Evolutionary conservation across 2,113 vertebrate genomes (phyloP), one percentile per base, ranked within the genome.

Genomic region (Planiliza haematocheilus): DNA sequence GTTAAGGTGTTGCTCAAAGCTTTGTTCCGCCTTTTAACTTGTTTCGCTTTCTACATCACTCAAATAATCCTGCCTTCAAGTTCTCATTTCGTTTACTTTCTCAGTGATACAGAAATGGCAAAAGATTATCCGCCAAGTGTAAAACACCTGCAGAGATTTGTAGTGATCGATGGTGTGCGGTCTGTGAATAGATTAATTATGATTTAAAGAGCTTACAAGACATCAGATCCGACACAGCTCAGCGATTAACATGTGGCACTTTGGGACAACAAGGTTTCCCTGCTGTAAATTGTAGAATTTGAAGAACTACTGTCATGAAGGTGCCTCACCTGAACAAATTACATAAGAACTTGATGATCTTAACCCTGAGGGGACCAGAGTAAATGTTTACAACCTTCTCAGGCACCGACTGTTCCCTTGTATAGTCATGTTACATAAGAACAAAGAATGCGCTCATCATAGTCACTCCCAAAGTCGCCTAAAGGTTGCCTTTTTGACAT

Each of bases 371-470:
- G 78, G 52, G 78, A 56, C 51, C 38, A 2, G 1, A 55, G 64
- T 57, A 79, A 68, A 72, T 38, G 50, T 83, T 83, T 68, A 74
- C 55, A 46, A 57, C 0, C 17, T 18, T 37, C 38, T 39, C 30
- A 39, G 48, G 51, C 30, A 61, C 59, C 50, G 49, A 71, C 65
- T 10, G 51, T 60, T 64, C n/a, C 58, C 70, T 78, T 85, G 79
- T 72, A 83, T 70, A 61, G 56, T 12, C 20, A 8, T 16, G 80
- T 81, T 83, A 48, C 70, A 79, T 85, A 84, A 87, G 56, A 50
- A 59, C 2, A 2, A 18, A 46, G 24, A 60, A 42, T 36, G 43
- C 8, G 21, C 36, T 70, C 57, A 42, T 65, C 71, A 18, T 52
- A 36, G 59, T 9, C 48, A 24, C 20, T 67, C 55, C 58, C 39